A percentile compares a stretch with the other conserved stretches of the same genome.
Conservation (phyloP, 2,888 invertebrate species). For the Acronicta alni region DNA sequence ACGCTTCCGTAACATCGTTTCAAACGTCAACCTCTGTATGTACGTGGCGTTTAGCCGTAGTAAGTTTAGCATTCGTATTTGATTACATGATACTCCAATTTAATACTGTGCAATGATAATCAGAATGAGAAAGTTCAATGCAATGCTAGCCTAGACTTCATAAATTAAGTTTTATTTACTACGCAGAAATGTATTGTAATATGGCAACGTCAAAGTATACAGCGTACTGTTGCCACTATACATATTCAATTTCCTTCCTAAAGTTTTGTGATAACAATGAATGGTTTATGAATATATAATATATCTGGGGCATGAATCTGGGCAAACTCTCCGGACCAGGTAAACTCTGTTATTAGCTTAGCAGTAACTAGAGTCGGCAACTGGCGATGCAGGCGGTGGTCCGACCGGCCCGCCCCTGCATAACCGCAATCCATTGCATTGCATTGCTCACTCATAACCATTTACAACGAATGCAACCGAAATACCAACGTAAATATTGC, state of each 20-base stretch:
- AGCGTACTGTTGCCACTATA: too few relatives aligned
- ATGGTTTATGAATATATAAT: constrained; percentile 32
- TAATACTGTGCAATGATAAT: too few relatives aligned
- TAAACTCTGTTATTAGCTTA: constrained; percentile 79
- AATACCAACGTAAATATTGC: constrained; percentile 8
- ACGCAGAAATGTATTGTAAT: too few relatives aligned
- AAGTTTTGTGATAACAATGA: constrained; percentile 53
- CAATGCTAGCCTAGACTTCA: too few relatives aligned
- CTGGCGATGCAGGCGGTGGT: constrained; percentile 64
- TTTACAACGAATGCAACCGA: constrained; percentile 37
- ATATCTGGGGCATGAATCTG: constrained; percentile 64
- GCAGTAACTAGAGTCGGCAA: constrained; percentile 67
- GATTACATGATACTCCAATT: not conserved
- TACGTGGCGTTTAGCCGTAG: constrained; percentile 11
- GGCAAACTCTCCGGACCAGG: constrained; percentile 64
- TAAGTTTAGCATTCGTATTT: not conserved
- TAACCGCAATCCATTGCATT: constrained; percentile 60
- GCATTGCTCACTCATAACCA: constrained; percentile 39
- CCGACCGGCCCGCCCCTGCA: constrained; percentile 62
- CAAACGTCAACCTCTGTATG: constrained; percentile 72
- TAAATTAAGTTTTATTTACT: too few relatives aligned
- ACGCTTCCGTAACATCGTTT: constrained; percentile 80
- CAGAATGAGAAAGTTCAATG: too few relatives aligned
- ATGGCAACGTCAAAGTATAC: too few relatives aligned
- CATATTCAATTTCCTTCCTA: constrained; percentile 3